A percentile compares a stretch with the other conserved stretches of the same genome.
Conservation (phyloP, 2,888 invertebrate species). For the Drepana falcataria region DNA sequence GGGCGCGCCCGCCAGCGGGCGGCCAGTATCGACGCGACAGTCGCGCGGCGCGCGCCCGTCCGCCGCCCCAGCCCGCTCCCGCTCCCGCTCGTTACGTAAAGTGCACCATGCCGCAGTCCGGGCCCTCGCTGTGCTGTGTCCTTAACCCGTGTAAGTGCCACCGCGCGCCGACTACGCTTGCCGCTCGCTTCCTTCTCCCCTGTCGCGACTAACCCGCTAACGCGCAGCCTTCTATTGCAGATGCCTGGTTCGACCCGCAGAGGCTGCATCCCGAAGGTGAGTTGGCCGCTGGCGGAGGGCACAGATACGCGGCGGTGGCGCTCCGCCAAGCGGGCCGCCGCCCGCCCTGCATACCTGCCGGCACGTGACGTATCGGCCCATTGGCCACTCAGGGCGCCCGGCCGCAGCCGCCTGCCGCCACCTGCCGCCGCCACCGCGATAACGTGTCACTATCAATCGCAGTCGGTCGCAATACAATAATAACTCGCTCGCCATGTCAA, state of each 20-base stretch:
- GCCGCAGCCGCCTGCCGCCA: conserved; percentile 4
- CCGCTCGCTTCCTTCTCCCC: conserved; percentile 54
- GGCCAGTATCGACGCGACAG: conserved; percentile 77
- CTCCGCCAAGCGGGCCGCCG: conserved; percentile 40
- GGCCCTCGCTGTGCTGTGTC: conserved; percentile 71
- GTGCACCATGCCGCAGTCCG: conserved; percentile 67
- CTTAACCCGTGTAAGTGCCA: conserved; percentile 70
- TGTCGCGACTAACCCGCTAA: conserved; percentile 78
- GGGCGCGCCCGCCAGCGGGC: conserved; percentile 30
- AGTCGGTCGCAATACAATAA: conserved; percentile 38
- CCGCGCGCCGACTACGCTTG: conserved; percentile 38
- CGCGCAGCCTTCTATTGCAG: conserved; percentile 84
- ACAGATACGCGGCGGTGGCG: conserved; percentile 51
- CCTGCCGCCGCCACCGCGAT: conserved; percentile 20
- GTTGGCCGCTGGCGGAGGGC: conserved; percentile 53
- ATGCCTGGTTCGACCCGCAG: conserved; percentile 96
- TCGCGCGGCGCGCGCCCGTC: conserved; percentile 74
- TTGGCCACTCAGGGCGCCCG: conserved; percentile 20
- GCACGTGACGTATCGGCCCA: conserved; percentile 13
- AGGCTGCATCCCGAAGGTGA: conserved; percentile 95
- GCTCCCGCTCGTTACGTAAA: conserved; percentile 66
- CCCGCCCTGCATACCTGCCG: conserved; percentile 35
- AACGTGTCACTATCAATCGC: conserved; percentile 15
- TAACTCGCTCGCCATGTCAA: conserved; percentile 45
- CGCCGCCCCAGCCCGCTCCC: conserved; percentile 48